A percentile compares a stretch with the other conserved stretches of the same genome.
These are phyloP conservation scores for Drosophila melanosoma DNA, from an alignment of 2,888 invertebrate species.

Conservation along the genomic window DNA sequence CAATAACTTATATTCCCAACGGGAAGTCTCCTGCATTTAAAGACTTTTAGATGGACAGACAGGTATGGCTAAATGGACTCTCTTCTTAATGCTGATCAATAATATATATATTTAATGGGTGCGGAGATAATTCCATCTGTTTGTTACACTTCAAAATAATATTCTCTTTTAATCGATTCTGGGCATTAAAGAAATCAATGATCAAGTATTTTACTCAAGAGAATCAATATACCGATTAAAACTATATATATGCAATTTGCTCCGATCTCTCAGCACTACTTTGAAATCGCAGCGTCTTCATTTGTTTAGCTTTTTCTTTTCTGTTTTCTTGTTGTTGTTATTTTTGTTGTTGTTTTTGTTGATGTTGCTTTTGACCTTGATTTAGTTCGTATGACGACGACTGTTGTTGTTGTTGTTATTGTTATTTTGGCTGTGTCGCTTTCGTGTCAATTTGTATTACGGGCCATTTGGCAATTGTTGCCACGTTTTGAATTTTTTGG, in stretches of 20 bases:
- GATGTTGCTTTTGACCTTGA: conserved; percentile 73
- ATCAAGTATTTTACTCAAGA: neutral
- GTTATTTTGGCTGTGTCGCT: conserved; percentile 26
- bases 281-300: conserved; percentile 8
- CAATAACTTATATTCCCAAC: neutral
- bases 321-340: conserved; percentile 14
- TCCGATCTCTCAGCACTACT: conserved; percentile 1
- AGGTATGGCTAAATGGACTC: neutral
- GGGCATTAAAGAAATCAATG: neutral
- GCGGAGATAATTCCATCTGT: neutral
- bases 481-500: conserved; percentile 67
- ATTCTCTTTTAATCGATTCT: neutral
- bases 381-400: conserved; percentile 60
- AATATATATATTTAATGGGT: neutral
- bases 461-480: conserved; percentile 70
- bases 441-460: conserved; percentile 68
- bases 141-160: neutral
- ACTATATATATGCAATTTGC: no score
- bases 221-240: neutral
- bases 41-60: neutral
- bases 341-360: conserved; percentile 20
- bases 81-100: neutral
- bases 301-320: conserved; percentile 16
- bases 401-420: conserved; percentile 33
- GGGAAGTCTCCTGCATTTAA: neutral